phyloP scores from a whole-genome alignment of 2,113 vertebrate species.

The Corydoras sp. region DNA sequence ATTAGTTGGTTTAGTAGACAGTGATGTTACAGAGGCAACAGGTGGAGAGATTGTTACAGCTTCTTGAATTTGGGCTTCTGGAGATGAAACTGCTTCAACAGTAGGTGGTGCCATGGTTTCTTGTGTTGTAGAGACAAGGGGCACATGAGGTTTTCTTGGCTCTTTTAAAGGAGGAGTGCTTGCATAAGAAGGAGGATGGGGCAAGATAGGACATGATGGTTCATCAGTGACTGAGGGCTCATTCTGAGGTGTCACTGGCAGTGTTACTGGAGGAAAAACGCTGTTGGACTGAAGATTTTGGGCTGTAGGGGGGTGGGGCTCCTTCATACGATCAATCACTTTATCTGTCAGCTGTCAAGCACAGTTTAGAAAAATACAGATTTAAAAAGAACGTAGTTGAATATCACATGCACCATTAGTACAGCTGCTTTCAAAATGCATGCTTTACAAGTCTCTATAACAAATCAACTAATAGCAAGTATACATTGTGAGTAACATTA shows the following conservation, averaged over 20 bases:
- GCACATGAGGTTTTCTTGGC: constrained; percentile 27
- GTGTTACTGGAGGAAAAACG: constrained; percentile 1
- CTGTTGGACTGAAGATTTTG: constrained; percentile 15
- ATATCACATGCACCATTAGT: background rate
- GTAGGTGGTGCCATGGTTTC: constrained; percentile 25
- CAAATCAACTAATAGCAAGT: no score
- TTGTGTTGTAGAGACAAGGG: constrained; percentile 26
- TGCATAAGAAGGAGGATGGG: constrained; percentile 23
- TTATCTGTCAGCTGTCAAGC: constrained; percentile 56
- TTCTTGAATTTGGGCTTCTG: constrained; percentile 25
- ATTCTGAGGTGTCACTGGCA: constrained; percentile 6
- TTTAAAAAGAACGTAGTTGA: no score
- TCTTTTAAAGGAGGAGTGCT: constrained; percentile 24
- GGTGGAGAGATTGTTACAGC: constrained; percentile 3
- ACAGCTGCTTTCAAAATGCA: background rate
- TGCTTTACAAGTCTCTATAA: background rate
- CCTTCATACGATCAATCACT: constrained; percentile 62
- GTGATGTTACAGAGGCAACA: background rate
- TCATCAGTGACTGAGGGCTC: constrained; percentile 7
- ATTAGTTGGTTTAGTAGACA: constrained; percentile 5
- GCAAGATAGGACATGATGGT: background rate
- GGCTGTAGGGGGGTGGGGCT: constrained; percentile 18
- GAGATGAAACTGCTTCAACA: constrained; percentile 23
- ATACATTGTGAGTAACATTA: no score
- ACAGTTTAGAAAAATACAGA: constrained; percentile 5